Base-by-base conservation (phyloP, 2,113 vertebrate genomes). In the Plectropomus leopardus region DNA sequence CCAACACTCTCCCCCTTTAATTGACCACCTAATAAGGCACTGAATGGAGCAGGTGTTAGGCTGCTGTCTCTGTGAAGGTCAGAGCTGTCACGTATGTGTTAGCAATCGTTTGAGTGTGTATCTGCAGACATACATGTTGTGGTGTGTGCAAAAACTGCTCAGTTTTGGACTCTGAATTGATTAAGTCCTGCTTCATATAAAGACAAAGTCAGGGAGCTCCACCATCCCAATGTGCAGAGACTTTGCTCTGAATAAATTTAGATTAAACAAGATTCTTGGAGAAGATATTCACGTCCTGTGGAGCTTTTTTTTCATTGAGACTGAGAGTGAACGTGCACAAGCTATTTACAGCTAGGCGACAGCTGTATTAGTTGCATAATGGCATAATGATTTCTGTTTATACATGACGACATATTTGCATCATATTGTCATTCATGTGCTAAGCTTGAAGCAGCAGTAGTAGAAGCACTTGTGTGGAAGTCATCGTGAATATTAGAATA, bases 21-120 rank as follows among this genome's bases (percentile, higher is more conserved):
- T 30, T 82, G 75, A 86, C 26, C 44, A 8, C 40, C 50, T 85
- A 74, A 76, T 50, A 42, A 78, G 66, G 64, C 36, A 17, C 34
- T 61, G 77, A 67, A 69, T 34, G 44, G 14, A 73, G 54, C 57
- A 44, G 59, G 24, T 70, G 45, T 32, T 71, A 14, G 15, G 30
- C 42, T 59, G 44, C 79, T 77, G 79, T 88, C 86, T 82, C 0
- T 26, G 68, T 50, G 74, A 86, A 89, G 84, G 87, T 88, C 89
- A 90, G 82, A 53, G 71, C 83, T 88, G 83, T 79, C 76, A 40
- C 36, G 2, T 57, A 30, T 45, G 28, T 70, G 70, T 70, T 19
- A 11, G 19, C 30, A 65, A 57, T 70, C 7, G 26, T 72, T 57
- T 71, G 14, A 32, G 21, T 42, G 23, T 59, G 24, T 59, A 1